Evolutionary conservation across 2,888 invertebrate species (phyloP).

Genomic region (Archips crataeganus): DNA sequence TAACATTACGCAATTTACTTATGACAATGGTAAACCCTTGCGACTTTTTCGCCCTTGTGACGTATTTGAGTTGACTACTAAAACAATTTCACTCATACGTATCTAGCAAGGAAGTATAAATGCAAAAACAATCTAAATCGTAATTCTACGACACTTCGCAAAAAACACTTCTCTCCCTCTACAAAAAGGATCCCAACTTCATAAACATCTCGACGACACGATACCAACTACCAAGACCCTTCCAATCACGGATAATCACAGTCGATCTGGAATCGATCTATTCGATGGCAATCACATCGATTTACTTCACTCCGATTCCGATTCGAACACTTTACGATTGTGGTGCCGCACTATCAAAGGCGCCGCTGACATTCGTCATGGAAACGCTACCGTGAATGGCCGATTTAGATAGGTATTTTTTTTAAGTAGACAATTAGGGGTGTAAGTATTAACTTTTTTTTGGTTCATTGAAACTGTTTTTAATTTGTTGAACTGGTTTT

Average conservation of each 20-base stretch:
- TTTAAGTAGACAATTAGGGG: too few species aligned
- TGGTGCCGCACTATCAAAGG: constrained; percentile 47
- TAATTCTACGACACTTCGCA: background rate
- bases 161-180: background rate
- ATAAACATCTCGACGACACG: constrained; percentile 25
- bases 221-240: constrained; percentile 43
- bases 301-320: constrained; percentile 72
- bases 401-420: constrained; percentile 22
- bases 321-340: constrained; percentile 65
- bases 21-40: too few species aligned
- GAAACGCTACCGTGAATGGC: constrained; percentile 58
- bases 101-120: too few species aligned
- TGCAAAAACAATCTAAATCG: too few species aligned
- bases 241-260: constrained; percentile 58
- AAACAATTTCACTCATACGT: too few species aligned
- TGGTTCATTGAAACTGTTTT: background rate
- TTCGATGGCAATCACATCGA: constrained; percentile 67
- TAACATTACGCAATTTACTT: too few species aligned
- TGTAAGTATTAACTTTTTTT: background rate
- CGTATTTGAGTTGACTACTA: too few species aligned
- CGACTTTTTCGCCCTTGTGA: too few species aligned
- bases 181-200: constrained; percentile 8
- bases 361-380: constrained; percentile 67
- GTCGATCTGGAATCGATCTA: constrained; percentile 70
- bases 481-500: too few species aligned